Base-by-base conservation (phyloP, 2,888 invertebrate genomes). In the Caenorhabditis drosophilae region DNA sequence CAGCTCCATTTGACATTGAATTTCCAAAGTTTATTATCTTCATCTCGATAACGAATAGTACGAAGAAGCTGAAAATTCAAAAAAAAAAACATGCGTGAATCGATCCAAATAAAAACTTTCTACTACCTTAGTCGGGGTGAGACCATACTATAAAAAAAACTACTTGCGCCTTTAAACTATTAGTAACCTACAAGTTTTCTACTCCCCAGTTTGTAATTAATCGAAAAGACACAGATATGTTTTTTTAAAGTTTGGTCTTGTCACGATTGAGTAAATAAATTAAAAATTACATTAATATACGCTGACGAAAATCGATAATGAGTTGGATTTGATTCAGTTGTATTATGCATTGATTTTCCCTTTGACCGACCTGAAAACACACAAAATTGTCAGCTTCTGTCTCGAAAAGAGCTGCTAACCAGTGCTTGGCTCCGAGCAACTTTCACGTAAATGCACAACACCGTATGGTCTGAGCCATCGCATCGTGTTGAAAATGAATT, bases 371-470 rank as follows among this genome's bases (percentile, higher is more conserved):
- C 69, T 64, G 59, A 23, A 31, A 31, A 31, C 12, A 9, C 31
- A 31, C 6, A 31, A 31, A 6, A 9, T 31, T 31, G 31, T 12
- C 31, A 31, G 6, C 12, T 31, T 31, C 12, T 31, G 20, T 9
- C 41, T 18, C 67, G 27, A n/a, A n/a, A n/a, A n/a, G n/a, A n/a
- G n/a, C n/a, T n/a, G n/a, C n/a, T n/a, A 45, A 64, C 78, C 76
- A 85, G 87, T 87, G 76, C 87, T 87, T 36, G 85, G 85, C 66
- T 87, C 85, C 68, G 85, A 86, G 80, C 88, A 88, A 2, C 87
- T 87, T 77, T 88, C 88, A 35, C 87, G 77, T 48, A 87, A 83
- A 79, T 87, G 87, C 27, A 87, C 79, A 67, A 84, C 84, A 2
- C 88, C 88, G 18, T 84, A 85, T 15, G 85, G 85, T 49, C 84